Base-by-base conservation (phyloP, 2,113 vertebrate genomes). In the Sinosuthora webbiana region DNA sequence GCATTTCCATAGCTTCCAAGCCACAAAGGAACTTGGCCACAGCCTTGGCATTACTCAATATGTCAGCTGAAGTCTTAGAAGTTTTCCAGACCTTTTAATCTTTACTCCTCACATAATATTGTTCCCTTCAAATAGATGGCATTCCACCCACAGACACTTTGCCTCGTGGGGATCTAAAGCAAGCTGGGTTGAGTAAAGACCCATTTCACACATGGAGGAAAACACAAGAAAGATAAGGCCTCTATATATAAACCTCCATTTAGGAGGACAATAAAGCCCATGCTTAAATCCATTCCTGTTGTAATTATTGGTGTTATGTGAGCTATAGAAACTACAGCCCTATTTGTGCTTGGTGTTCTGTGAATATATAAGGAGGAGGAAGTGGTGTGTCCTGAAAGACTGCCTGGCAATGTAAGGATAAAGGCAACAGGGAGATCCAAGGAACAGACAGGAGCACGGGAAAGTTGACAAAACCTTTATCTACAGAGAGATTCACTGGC, bases 81-180 rank as follows among this genome's bases (percentile, higher is more conserved):
- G 90, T 83, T 95, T 95, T 76, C 76, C 70, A 95, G 90, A 91
- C 83, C 60, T 94, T 96, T 93, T 92, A 67, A 90, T 95, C 90
- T 83, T 90, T 86, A 33, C 50, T 82, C 83, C 39, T 93, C 33
- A 35, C 15, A 45, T 87, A 65, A 68, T 79, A 60, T 11, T 55
- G 64, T 49, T 90, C 41, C 73, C 19, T 92, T 65, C 83, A 94
- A 83, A 60, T 11, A 37, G 60, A 53, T 70, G 47, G 44, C 30
- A 28, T 81, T 94, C 78, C 62, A 79, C 67, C 53, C 88, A 75
- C 71, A 84, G 63, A 64, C 44, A 50, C 47, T 89, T 90, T 87
- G 65, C 39, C 88, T 62, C 4, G 6, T 39, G 45, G 45, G 81
- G 82, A 80, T 87, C 62, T 86, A 83, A 90, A 74, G 75, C 39